Evolutionary conservation across 2,113 vertebrate genomes (phyloP).

Genomic region (Agelaius tricolor): DNA sequence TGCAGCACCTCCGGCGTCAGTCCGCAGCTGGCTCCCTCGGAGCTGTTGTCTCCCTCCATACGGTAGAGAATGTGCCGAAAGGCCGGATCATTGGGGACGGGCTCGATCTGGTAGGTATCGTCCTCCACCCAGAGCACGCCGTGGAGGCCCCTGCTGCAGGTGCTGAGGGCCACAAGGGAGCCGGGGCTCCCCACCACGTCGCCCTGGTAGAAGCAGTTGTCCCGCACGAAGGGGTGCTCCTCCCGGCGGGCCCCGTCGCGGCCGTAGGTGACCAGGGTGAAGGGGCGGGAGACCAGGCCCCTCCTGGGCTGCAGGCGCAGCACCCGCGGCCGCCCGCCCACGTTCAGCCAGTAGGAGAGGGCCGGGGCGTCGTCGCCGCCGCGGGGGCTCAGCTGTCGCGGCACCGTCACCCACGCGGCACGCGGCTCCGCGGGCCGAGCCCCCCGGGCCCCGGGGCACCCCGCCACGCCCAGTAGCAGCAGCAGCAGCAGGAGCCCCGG

Average conservation of each 20-base stretch:
- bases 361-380: neutral
- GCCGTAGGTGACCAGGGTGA: slow-evolving; percentile 56
- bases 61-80: slow-evolving; percentile 59
- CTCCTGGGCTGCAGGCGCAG: slow-evolving; percentile 35
- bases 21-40: neutral
- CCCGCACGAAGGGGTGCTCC: slow-evolving; percentile 29
- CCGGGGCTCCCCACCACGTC: slow-evolving; percentile 30
- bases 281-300: neutral
- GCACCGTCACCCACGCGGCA: slow-evolving; percentile 10
- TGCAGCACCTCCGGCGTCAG: neutral
- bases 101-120: slow-evolving; percentile 45
- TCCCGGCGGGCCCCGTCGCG: neutral
- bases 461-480: neutral
- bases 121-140: slow-evolving; percentile 26
- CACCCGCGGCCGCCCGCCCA: slow-evolving; percentile 25
- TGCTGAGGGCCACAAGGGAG: slow-evolving; percentile 38
- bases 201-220: slow-evolving; percentile 58
- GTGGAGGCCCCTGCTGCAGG: slow-evolving; percentile 8
- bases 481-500: neutral
- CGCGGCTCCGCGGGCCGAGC: neutral
- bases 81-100: neutral
- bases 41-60: neutral
- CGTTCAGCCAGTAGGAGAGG: slow-evolving; percentile 45
- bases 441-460: neutral
- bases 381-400: neutral